Conservation (phyloP, 2,888 invertebrate genomes). For the Trissolcus brochymenae region DNA sequence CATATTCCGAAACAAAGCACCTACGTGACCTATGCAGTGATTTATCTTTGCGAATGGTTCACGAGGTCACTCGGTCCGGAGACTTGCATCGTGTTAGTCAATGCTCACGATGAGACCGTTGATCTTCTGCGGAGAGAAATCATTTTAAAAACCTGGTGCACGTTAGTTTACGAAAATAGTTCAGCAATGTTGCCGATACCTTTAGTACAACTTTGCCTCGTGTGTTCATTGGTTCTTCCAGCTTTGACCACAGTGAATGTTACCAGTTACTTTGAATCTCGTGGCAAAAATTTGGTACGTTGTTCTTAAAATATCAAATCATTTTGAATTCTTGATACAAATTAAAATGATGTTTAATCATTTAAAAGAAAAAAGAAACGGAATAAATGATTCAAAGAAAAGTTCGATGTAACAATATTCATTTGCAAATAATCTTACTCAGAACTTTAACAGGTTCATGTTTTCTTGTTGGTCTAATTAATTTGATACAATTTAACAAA, state of each 20-base stretch:
- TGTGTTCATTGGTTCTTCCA: neutral
- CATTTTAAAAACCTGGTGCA: conserved; percentile 8
- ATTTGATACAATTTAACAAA: too few relatives aligned
- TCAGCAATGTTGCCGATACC: neutral
- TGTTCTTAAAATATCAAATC: too few relatives aligned
- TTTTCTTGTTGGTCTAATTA: too few relatives aligned
- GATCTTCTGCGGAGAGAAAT: conserved; percentile 36
- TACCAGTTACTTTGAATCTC: conserved; percentile 59
- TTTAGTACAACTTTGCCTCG: neutral
- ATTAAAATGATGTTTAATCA: neutral
- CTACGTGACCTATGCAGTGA: conserved; percentile 50
- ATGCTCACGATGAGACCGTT: conserved; percentile 46
- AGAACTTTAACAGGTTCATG: too few relatives aligned
- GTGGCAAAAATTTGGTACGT: conserved; percentile 57
- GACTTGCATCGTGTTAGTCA: conserved; percentile 47
- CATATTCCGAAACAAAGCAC: conserved; percentile 41
- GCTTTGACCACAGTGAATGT: conserved; percentile 25
- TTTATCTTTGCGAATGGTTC: conserved; percentile 55
- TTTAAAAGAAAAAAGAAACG: neutral
- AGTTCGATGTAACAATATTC: too few relatives aligned
- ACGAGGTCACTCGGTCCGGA: conserved; percentile 51
- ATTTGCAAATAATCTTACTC: too few relatives aligned
- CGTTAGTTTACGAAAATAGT: neutral
- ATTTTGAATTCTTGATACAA: too few relatives aligned
- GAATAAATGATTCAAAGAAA: too few relatives aligned